Evolutionary conservation across 2,888 invertebrate species (phyloP).

Genomic region (Frankliniella intonsa): DNA sequence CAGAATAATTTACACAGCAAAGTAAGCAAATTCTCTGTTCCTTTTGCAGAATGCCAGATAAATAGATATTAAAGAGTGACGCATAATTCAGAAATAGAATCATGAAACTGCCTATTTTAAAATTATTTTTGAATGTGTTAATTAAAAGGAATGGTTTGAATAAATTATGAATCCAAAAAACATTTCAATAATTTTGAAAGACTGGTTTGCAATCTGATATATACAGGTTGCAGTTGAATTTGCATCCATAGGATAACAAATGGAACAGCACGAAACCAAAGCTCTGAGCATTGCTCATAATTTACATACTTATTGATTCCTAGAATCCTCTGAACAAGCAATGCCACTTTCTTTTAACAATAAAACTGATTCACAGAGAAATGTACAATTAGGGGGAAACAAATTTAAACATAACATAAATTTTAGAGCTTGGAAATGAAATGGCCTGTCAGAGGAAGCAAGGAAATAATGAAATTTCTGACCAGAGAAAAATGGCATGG

Average conservation of each 20-base stretch:
- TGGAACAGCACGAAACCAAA: background rate
- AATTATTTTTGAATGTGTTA: background rate
- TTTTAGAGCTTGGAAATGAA: conserved; percentile 4
- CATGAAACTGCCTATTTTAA: background rate
- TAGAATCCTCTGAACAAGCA: conserved; percentile 17
- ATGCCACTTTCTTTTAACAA: conserved; percentile 7
- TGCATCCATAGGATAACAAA: background rate
- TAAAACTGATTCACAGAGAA: conserved; percentile 20
- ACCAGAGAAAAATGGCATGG: conserved; percentile 15
- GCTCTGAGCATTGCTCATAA: conserved; percentile 21
- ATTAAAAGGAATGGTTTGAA: background rate
- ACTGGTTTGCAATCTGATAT: background rate
- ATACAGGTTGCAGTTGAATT: background rate
- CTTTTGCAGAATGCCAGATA: background rate
- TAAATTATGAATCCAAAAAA: background rate
- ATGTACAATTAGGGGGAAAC: conserved; percentile 2
- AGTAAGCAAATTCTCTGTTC: background rate
- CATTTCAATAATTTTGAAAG: background rate
- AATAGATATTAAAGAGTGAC: background rate
- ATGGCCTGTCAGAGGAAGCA: conserved; percentile 6
- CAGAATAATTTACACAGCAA: conserved; percentile 14
- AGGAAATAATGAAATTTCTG: conserved; percentile 14
- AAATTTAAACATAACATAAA: conserved; percentile 15
- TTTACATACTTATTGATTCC: conserved; percentile 3
- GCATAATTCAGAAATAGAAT: background rate